Evolutionary conservation across 2,888 invertebrate genomes (phyloP), one percentile per base, ranked within the genome.

Genomic region (Pecten maximus): DNA sequence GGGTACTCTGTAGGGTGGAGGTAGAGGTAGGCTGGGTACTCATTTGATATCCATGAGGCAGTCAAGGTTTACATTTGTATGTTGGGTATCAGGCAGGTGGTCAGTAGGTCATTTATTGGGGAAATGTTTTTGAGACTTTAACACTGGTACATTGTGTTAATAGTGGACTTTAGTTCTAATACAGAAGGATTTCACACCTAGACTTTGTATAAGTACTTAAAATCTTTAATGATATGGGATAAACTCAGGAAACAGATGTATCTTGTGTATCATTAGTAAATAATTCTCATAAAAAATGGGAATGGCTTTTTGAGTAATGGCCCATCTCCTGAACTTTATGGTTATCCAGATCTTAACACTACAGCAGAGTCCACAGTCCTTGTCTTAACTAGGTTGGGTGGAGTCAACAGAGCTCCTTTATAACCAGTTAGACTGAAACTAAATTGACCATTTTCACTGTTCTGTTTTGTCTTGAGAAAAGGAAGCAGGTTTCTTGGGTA

Each of bases 241-340:
- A 16, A 74, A 28, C 74, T 12, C 74, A 74, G 74, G 74, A 74
- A 74, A 74, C 74, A 74, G 74, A 74, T 74, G 74, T 28, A 74
- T 3, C 28, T 35, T 74, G 74, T 74, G 19, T 74, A 23, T 74
- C 74, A 74, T 74, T 74, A 74, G 74, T 15, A 74, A 74, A 74
- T 74, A 74, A 74, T 74, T 74, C 74, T 35, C 74, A 74, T 74
- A 74, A 74, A 74, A 44, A 74, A 74, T 1, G 2, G 19, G 35
- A 74, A 74, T 35, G 74, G 74, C 28, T 74, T 74, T 74, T 74
- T 74, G 74, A 74, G 74, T 74, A 74, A 74, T 74, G 74, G 28
- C 35, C 54, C 74, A 35, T 74, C 74, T 74, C 74, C 74, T 74
- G 74, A 4, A 74, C 74, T 74, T 35, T 74, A 74, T 23, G 12